Conservation (phyloP, 1,140 invertebrate species). For the Uloborus diversus region DNA sequence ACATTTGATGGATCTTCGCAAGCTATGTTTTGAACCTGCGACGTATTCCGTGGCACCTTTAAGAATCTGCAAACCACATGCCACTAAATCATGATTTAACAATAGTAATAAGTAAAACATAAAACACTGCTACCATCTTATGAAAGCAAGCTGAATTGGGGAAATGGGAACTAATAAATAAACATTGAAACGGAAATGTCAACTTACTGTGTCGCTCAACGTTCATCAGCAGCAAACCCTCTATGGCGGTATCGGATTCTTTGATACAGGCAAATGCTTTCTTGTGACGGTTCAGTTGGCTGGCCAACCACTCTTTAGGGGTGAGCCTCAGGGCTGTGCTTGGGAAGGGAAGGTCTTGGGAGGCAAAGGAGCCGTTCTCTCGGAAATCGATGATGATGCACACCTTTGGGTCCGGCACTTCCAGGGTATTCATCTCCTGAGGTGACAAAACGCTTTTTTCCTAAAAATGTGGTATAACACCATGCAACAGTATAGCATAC, state of each 20-base stretch:
- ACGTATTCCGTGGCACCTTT: too few relatives aligned
- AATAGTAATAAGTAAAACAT: too few relatives aligned
- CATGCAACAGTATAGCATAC: neutral
- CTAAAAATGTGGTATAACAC: slow-evolving; percentile 25
- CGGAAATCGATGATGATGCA: slow-evolving; percentile 66
- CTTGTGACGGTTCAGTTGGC: slow-evolving; percentile 47
- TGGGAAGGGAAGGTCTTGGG: slow-evolving; percentile 55
- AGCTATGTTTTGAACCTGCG: too few relatives aligned
- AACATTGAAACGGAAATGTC: too few relatives aligned
- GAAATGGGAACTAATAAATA: too few relatives aligned
- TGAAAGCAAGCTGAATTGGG: too few relatives aligned
- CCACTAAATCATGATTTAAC: too few relatives aligned
- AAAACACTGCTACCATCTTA: too few relatives aligned
- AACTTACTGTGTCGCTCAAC: slow-evolving; percentile 84
- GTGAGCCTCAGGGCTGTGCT: slow-evolving; percentile 46
- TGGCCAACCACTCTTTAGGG: slow-evolving; percentile 51
- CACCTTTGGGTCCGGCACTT: slow-evolving; percentile 87
- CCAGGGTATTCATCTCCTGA: slow-evolving; percentile 74
- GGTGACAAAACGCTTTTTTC: slow-evolving; percentile 16
- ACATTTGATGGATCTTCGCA: too few relatives aligned
- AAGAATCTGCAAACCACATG: too few relatives aligned
- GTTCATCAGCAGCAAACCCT: slow-evolving; percentile 85
- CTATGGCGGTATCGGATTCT: slow-evolving; percentile 75
- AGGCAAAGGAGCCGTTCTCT: slow-evolving; percentile 32
- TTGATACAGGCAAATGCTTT: slow-evolving; percentile 51